Conservation (phyloP, 2,113 vertebrate species). For the Rattus norvegicus region DNA sequence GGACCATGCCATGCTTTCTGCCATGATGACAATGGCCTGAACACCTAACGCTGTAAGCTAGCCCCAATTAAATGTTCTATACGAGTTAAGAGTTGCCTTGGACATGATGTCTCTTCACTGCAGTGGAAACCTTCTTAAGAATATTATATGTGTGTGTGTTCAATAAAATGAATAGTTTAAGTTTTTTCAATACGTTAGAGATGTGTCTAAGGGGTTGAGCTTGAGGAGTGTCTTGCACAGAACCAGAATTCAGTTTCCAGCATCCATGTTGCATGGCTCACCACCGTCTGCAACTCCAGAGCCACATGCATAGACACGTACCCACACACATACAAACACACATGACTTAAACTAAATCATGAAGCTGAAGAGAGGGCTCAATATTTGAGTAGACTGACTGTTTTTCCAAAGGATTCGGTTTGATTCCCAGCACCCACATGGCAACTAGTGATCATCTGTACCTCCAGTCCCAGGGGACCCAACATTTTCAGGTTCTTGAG, state of each 20-base stretch:
- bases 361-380: background rate
- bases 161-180: background rate
- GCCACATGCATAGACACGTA: too few relatives aligned
- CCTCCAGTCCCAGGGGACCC: background rate
- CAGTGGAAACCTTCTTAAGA: too few relatives aligned
- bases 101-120: too few relatives aligned
- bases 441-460: background rate
- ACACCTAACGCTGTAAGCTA: too few relatives aligned
- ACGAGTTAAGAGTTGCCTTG: too few relatives aligned
- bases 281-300: background rate
- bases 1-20: too few relatives aligned
- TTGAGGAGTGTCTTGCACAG: background rate
- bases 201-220: background rate
- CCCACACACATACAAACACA: background rate
- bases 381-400: background rate
- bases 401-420: background rate
- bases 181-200: background rate
- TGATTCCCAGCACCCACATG: background rate
- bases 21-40: too few relatives aligned
- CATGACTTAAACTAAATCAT: background rate
- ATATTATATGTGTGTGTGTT: background rate
- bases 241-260: background rate
- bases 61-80: too few relatives aligned
- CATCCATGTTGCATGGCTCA: too few relatives aligned
- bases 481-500: background rate